These are phyloP conservation scores for Hydra vulgaris DNA, from an alignment of 30 jellyfish, hydroid and myxozoan genomes.

Conservation along the genomic window DNA sequence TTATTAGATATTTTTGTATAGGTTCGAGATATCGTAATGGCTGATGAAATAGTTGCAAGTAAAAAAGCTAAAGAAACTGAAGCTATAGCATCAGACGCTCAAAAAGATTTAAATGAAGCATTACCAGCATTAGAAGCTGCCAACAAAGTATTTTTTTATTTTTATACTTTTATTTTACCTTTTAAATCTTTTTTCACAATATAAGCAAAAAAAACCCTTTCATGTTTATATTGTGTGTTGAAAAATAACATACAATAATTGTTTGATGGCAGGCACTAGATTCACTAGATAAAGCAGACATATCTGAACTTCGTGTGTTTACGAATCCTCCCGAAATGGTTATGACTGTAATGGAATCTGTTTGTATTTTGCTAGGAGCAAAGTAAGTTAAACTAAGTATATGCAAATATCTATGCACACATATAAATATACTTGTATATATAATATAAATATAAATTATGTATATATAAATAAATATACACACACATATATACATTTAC, in stretches of 20 bases:
- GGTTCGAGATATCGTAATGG: slow-evolving; percentile 74
- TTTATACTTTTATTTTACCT: neutral
- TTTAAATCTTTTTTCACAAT: too few species aligned
- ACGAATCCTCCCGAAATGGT: slow-evolving; percentile 94
- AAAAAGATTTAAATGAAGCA: slow-evolving; percentile 77
- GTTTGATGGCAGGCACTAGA: slow-evolving; percentile 55
- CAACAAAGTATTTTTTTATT: slow-evolving; percentile 35
- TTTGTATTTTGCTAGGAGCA: slow-evolving; percentile 58
- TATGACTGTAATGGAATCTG: slow-evolving; percentile 89
- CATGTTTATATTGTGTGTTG: too few species aligned
- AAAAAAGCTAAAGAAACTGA: slow-evolving; percentile 80
- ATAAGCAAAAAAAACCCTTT: too few species aligned
- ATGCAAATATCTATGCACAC: too few species aligned
- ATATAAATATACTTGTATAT: too few species aligned
- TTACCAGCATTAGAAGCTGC: slow-evolving; percentile 89
- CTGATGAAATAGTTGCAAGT: slow-evolving; percentile 83
- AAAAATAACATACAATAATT: too few species aligned
- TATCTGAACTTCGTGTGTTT: slow-evolving; percentile 69
- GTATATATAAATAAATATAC: too few species aligned
- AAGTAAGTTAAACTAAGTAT: too few species aligned
- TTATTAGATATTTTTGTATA: neutral
- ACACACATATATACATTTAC: too few species aligned
- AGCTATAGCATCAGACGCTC: slow-evolving; percentile 91
- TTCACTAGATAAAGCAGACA: slow-evolving; percentile 78
- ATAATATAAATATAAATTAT: too few species aligned